phyloP scores from a whole-genome alignment of 2,888 invertebrate genomes.

The Petrophora chlorosata region DNA sequence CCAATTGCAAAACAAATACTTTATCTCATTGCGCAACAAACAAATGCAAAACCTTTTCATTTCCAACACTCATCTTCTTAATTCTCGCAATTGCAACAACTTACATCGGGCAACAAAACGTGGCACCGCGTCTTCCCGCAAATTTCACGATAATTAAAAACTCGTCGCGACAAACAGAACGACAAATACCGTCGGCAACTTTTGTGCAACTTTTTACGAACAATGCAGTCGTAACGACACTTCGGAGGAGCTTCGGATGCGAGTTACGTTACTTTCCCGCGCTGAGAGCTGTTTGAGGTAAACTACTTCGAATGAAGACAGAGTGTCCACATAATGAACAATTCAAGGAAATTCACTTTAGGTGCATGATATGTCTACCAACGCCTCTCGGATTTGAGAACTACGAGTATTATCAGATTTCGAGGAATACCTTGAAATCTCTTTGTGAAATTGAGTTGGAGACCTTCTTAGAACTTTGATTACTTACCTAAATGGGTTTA shows the following conservation, averaged over 20 bases:
- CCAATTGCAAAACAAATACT: too few species aligned
- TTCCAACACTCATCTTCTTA: conserved; percentile 9
- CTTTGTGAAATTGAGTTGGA: too few species aligned
- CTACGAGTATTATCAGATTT: too few species aligned
- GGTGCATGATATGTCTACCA: too few species aligned
- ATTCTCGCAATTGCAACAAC: conserved; percentile 18
- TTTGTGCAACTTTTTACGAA: conserved; percentile 40
- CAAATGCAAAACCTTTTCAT: conserved; percentile 8
- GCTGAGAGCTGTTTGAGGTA: conserved; percentile 24
- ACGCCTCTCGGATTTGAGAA: too few species aligned
- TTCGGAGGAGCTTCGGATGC: conserved; percentile 32
- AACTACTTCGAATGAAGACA: not conserved
- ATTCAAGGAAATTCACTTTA: too few species aligned
- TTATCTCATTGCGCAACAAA: conserved; percentile 12
- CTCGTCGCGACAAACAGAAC: conserved; percentile 32
- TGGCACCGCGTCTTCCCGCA: conserved; percentile 17
- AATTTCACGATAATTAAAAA: conserved; percentile 33
- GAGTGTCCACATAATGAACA: not conserved
- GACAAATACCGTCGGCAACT: conserved; percentile 39
- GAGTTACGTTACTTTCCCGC: conserved; percentile 30
- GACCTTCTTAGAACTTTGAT: too few species aligned
- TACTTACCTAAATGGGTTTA: too few species aligned
- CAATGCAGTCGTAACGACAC: conserved; percentile 45
- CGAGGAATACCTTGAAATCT: too few species aligned
- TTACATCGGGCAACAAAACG: conserved; percentile 17